Percentiles rank a stretch among this genome's conserved stretches.
phyloP scores from a whole-genome alignment of 2,797 vertebrate species.

The Valencia hispanica region DNA sequence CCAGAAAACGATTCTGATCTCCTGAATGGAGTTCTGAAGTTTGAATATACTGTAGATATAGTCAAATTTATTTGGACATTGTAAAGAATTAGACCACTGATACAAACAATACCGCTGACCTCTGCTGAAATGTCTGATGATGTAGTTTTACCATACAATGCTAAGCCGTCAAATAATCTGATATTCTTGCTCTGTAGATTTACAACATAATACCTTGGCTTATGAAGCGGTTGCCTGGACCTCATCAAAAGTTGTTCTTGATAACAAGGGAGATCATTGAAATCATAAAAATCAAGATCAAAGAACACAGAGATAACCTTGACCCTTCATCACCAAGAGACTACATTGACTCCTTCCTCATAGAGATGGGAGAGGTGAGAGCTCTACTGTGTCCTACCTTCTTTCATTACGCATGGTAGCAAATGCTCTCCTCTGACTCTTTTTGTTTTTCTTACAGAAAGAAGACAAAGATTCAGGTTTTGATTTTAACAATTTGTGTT shows the following conservation, averaged over 20 bases:
- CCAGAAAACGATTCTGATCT: too few species aligned
- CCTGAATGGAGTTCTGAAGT: too few species aligned
- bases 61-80: too few species aligned
- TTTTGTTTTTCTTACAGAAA: slow-evolving; percentile 16
- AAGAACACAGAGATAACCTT: slow-evolving; percentile 63
- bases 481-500: slow-evolving; percentile 66
- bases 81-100: too few species aligned
- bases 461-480: slow-evolving; percentile 73
- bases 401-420: background rate
- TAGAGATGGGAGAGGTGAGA: slow-evolving; percentile 76
- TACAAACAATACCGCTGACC: too few species aligned
- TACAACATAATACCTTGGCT: slow-evolving; percentile 67
- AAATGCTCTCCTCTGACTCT: background rate
- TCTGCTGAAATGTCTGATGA: too few species aligned
- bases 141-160: too few species aligned
- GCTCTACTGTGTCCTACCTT: background rate
- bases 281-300: slow-evolving; percentile 49
- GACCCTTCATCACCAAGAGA: slow-evolving; percentile 75
- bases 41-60: too few species aligned
- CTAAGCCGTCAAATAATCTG: too few species aligned
- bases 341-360: slow-evolving; percentile 80
- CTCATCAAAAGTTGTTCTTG: slow-evolving; percentile 54
- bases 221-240: slow-evolving; percentile 73
- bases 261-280: slow-evolving; percentile 15
- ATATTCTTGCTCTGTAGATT: slow-evolving; percentile 35